Base-by-base conservation (phyloP, 2,888 invertebrate genomes). In the Acronicta leporina region DNA sequence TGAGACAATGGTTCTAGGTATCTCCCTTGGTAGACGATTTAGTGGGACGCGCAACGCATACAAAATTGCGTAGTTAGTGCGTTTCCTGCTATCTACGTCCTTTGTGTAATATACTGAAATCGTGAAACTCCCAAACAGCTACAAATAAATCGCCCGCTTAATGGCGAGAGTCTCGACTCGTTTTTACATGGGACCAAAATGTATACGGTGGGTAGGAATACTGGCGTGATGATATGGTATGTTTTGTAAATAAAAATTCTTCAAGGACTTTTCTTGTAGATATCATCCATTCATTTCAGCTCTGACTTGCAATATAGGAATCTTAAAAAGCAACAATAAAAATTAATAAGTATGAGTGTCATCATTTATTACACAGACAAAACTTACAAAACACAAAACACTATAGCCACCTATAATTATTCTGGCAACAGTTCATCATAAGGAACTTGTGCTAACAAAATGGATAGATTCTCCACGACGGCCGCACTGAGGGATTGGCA, bases 341-440 rank as follows among this genome's bases (percentile, higher is more conserved):
- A 27, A 27, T 5, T 2, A 5, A 25, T 25, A 27, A 27, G 27
- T 27, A 20, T 27, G 7, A 27, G 6, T 27, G 7, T 1, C 27
- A 27, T 16, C 13, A 50, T 68, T 58, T 63, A 63, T 48, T 56
- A 46, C n/a, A 42, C 50, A 8, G 47, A 43, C 16, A 30, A 30
- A 33, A 13, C 10, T 40, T 40, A 7, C 13, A 4, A 55, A 40
- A 43, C 40, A 38, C 11, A 14, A 20, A 1, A 25, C 4, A 30
- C 10, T 40, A 10, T 15, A 7, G 0, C 13, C 6, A n/a, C n/a
- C 13, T 15, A 2, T 0, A 10, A n/a, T 14, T 79, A 84, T 77
- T 87, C 86, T 0, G 91, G 90, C 75, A 91, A 79, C 40, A 91
- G 70, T 58, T 90, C 86, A 16, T 90, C 90, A 60, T 84, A 91